phyloP scores from a whole-genome alignment of 2,888 invertebrate genomes.

The Tanaodytes sp. region DNA sequence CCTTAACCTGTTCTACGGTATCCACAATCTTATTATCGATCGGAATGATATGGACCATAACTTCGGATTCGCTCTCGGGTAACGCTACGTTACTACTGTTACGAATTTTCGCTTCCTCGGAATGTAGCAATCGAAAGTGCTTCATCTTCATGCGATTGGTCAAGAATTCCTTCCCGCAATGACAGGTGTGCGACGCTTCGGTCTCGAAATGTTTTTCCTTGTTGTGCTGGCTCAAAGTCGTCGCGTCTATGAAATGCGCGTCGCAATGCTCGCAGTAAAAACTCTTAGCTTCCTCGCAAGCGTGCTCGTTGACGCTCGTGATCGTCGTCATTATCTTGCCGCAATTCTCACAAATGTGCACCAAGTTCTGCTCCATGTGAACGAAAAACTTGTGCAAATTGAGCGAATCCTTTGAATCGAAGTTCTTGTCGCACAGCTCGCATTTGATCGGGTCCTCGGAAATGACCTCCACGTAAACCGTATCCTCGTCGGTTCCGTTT shows the following conservation, averaged over 20 bases:
- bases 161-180: slow-evolving; percentile 56
- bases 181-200: slow-evolving; percentile 48
- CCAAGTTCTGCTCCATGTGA: slow-evolving; percentile 10
- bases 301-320: slow-evolving; percentile 26
- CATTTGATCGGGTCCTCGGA: not conserved
- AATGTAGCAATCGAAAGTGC: slow-evolving; percentile 40
- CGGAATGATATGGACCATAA: slow-evolving; percentile 23
- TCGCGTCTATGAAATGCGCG: not conserved
- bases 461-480: not conserved
- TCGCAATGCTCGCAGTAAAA: slow-evolving; percentile 35
- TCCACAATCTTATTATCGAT: slow-evolving; percentile 18
- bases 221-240: slow-evolving; percentile 22
- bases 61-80: not conserved
- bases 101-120: not conserved
- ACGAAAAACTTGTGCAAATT: slow-evolving; percentile 26
- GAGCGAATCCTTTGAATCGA: not conserved
- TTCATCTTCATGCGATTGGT: slow-evolving; percentile 55
- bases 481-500: not conserved
- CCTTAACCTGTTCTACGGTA: slow-evolving; percentile 6
- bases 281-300: slow-evolving; percentile 1
- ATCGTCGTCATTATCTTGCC: slow-evolving; percentile 11
- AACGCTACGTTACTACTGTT: not conserved
- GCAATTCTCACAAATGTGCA: slow-evolving; percentile 41
- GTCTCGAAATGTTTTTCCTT: slow-evolving; percentile 50
- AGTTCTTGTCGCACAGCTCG: not conserved